Evolutionary conservation across 2,113 vertebrate species (phyloP), one percentile per base, ranked within the genome.

Genomic region (Natator depressus): DNA sequence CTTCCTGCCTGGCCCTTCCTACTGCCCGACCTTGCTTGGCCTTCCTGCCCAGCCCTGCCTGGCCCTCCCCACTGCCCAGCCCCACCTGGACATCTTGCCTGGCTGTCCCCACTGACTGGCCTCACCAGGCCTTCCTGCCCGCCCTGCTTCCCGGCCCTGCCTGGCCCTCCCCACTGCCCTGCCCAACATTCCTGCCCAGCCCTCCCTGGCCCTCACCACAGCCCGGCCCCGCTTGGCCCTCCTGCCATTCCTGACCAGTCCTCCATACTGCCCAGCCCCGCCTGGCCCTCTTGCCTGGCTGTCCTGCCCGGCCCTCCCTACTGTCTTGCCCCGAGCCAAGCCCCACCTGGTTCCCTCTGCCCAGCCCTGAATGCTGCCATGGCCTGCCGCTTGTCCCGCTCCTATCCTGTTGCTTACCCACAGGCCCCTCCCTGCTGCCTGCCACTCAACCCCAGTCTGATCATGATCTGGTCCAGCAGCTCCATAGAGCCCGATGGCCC

Each of bases 241-340:
- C 69, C 38, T 13, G 42, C 5, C 42, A 49, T 49, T 49, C 47
- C 47, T 49, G 47, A 8, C 47, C 22, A 8, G 35, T 3, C 22
- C 69, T n/a, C 51, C 16, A 13, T 53, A 17, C 83, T 1, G 55
- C 49, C 38, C 2, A 2, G 5, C 4, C 35, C 69, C 17, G 0
- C 59, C 1, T 9, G n/a, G n/a, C 49, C 49, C 49, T 49, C 49
- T 49, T 49, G 49, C 53, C 53, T 6, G 20, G 20, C 53, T 20
- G 49, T 10, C 49, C 50, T 51, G 50, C 14, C 69, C 7, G 3
- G 29, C 14, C 22, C 65, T n/a, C 14, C 14, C 50, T 51, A 51
- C 83, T 1, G 0, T 1, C 6, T 47, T 20, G 88, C 85, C 31
- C 16, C 57, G 54, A 81, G 55, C 51, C n/a, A 2, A 2, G 5